These are phyloP conservation scores for Trematocara zebra DNA, from an alignment of 2,113 vertebrate species.

Conservation along the genomic window DNA sequence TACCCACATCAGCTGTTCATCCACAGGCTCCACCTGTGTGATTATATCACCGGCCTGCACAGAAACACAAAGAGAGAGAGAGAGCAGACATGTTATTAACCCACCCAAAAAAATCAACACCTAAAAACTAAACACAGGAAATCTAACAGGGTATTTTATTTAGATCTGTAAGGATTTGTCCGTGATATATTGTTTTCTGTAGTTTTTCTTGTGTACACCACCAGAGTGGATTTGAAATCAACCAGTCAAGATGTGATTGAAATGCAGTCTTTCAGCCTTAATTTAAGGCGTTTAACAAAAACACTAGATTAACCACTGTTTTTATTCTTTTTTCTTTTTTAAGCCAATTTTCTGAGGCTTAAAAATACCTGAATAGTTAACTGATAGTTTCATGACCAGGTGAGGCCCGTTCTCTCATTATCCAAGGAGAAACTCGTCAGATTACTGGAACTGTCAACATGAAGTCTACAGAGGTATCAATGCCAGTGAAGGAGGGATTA, in stretches of 20 bases:
- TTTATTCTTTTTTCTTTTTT: too few relatives aligned
- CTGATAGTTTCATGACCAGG: background rate
- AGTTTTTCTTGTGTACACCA: background rate
- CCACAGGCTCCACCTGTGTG: constrained; percentile 54
- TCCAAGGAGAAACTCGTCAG: rapidly evolving
- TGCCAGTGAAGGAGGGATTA: background rate
- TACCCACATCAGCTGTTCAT: background rate
- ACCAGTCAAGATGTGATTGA: background rate
- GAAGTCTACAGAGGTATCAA: background rate
- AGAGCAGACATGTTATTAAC: background rate
- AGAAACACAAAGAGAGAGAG: too few relatives aligned
- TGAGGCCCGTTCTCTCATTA: rapidly evolving
- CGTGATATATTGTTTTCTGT: background rate
- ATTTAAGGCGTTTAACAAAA: background rate
- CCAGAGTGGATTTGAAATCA: too few relatives aligned
- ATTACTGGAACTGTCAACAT: background rate
- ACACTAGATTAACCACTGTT: background rate
- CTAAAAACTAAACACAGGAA: too few relatives aligned
- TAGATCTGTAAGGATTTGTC: background rate
- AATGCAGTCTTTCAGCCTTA: too few relatives aligned
- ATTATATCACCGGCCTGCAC: constrained; percentile 63
- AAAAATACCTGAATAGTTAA: too few relatives aligned
- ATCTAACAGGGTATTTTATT: background rate
- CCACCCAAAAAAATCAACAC: too few relatives aligned
- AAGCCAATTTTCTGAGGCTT: too few relatives aligned